These are phyloP conservation scores for Manduca sexta DNA, from an alignment of 1,140 invertebrate species.

Conservation along the genomic window DNA sequence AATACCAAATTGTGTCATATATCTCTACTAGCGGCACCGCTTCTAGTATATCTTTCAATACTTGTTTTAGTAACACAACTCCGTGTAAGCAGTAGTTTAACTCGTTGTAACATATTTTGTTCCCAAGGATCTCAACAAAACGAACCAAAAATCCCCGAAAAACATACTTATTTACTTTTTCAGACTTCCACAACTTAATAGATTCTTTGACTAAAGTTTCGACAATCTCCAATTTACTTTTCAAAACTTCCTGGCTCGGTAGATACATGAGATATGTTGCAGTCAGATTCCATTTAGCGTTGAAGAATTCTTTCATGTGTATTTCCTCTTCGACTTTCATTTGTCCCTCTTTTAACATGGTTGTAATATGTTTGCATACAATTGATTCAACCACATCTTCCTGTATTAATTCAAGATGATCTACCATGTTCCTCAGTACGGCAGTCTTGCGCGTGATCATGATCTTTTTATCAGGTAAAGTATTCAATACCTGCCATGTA, in stretches of 20 bases:
- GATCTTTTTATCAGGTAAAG: conserved; percentile 24
- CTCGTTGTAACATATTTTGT: no score
- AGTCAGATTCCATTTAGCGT: conserved; percentile 33
- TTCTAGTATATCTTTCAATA: conserved; percentile 7
- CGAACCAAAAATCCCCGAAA: conserved; percentile 4
- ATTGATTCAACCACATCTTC: conserved; percentile 25
- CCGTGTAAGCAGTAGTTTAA: no score
- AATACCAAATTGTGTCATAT: conserved; percentile 20
- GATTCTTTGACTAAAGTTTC: conserved; percentile 21
- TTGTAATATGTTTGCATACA: conserved; percentile 25
- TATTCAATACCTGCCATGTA: conserved; percentile 29
- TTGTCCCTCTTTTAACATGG: conserved; percentile 18
- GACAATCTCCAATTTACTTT: conserved; percentile 19
- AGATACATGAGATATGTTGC: conserved; percentile 27
- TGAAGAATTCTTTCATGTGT: conserved; percentile 10
- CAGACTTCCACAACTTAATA: conserved; percentile 23
- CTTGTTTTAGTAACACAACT: no score
- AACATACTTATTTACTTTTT: conserved; percentile 12
- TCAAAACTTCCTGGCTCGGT: conserved; percentile 17
- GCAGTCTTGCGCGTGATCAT: no score
- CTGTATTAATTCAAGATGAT: conserved; percentile 19
- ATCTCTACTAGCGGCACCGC: conserved; percentile 19
- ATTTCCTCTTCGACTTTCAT: no score
- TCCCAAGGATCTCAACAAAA: conserved; percentile 4
- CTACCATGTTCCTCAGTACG: no score